Base-by-base conservation (phyloP, 1,140 invertebrate species). In the Calephelis virginiensis region DNA sequence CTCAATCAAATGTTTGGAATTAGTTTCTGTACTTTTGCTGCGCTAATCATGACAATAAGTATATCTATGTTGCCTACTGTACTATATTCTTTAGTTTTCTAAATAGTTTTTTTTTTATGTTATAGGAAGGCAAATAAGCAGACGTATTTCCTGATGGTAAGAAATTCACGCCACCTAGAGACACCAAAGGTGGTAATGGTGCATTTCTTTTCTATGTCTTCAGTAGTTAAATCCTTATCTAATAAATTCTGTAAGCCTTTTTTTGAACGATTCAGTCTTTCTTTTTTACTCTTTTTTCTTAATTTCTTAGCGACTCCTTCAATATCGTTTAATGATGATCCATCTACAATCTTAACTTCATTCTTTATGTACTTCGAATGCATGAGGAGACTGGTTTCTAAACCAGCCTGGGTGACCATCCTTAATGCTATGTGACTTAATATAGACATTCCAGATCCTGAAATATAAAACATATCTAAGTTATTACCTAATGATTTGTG, bases 401-500 rank as follows among this genome's bases (percentile, higher is more conserved):
- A 78, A 1, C 93, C 92, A 6, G 92, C 78, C 75, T 95, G 94
- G 0, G 96, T 95, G 0, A 97, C 92, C 84, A 96, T 94, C 66
- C 96, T 88, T 50, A 97, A 79, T 0, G 96, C 95, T 14, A 97
- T 92, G 78, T 94, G 94, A 73, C 95, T 95, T 8, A 97, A 88
- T 59, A 96, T 92, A 72, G 95, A 96, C 94, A 97, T 96, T 14
- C 96, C 96, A 4, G 95, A 95, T n/a, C 94, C 92, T 93, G 61
- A 61, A 84, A 83, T 14, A 53, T 69, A 17, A 76, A 66, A 64
- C 13, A 43, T 50, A 49, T 65, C n/a, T n/a, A n/a, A n/a, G n/a
- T n/a, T n/a, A n/a, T n/a, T n/a, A n/a, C n/a, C n/a, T n/a, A n/a
- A n/a, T n/a, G n/a, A n/a, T n/a, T n/a, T n/a, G n/a, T n/a, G n/a